Base-by-base conservation (phyloP, 2,888 invertebrate genomes). In the Ormyrus rosae region DNA sequence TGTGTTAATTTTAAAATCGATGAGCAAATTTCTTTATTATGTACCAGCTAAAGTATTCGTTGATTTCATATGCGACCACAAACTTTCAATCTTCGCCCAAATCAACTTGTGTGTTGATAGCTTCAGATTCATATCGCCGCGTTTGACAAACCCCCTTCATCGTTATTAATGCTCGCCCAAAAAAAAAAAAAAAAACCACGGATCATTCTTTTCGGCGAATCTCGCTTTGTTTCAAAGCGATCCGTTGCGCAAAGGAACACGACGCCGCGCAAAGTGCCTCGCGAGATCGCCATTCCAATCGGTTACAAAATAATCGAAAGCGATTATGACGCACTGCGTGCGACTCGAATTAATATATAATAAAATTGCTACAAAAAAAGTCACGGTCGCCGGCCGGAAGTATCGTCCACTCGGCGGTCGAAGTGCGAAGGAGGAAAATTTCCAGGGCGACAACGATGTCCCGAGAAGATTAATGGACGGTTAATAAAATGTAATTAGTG, bases 281-380 rank as follows among this genome's bases (percentile, higher is more conserved):
- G 34, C 45, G 13, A 51, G 51, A 8, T n/a, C 6, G 19, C 19
- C 11, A 5, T 34, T n/a, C 34, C 55, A 11, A 53, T 64, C 64
- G 73, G 48, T 73, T 73, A 55, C 73, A 48, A 73, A 73, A 64
- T 73, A 73, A 48, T 64, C 73, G 73, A 73, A 73, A 73, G 73
- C 46, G 11, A 63, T 63, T 63, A 72, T 72, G 45, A 72, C 45
- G 45, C 51, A n/a, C 70, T 6, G 70, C 13, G 6, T 50, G 60
- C 19, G 60, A 13, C 11, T 60, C 50, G 70, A 70, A 70, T 10
- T 60, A 34, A 4, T 9, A 5, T 13, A 10, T 67, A 9, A 10
- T 67, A 9, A 19, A 19, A 8, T 34, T 63, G 2, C 2, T 45
- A 10, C 6, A 51, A 51, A 19, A 19, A 19, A 6, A 6, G 34